These are phyloP conservation scores for Mellilla xanthometata DNA, from an alignment of 2,888 invertebrate species.

Conservation along the genomic window DNA sequence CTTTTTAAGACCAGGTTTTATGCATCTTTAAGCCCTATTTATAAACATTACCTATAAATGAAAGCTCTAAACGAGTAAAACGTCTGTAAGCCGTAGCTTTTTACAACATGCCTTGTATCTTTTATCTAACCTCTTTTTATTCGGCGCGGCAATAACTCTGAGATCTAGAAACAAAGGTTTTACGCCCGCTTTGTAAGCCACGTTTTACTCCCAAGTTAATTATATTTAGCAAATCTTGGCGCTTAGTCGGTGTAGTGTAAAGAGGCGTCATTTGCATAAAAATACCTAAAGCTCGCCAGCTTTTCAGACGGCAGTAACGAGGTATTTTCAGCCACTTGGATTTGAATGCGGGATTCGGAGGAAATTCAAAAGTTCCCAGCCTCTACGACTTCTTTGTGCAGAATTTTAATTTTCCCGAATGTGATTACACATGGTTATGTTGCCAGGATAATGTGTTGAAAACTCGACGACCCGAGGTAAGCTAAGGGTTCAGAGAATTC, in stretches of 20 bases:
- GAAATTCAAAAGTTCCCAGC: slow-evolving; percentile 27
- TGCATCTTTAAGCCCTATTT: slow-evolving; percentile 7
- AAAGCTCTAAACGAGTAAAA: neutral
- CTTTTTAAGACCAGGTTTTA: neutral
- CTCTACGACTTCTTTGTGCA: slow-evolving; percentile 14
- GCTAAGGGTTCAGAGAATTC: slow-evolving; percentile 1
- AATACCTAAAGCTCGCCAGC: slow-evolving; percentile 22
- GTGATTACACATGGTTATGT: slow-evolving; percentile 5
- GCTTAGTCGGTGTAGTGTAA: slow-evolving; percentile 27
- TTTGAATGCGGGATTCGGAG: slow-evolving; percentile 28
- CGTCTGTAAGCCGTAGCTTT: neutral
- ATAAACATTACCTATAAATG: slow-evolving; percentile 15
- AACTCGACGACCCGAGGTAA: neutral
- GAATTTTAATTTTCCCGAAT: slow-evolving; percentile 17
- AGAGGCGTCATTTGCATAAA: slow-evolving; percentile 31
- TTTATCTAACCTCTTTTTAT: slow-evolving; percentile 12
- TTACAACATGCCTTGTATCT: slow-evolving; percentile 10
- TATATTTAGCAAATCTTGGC: slow-evolving; percentile 18
- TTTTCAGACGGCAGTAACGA: slow-evolving; percentile 29
- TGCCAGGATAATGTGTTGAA: slow-evolving; percentile 6
- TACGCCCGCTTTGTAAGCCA: slow-evolving; percentile 8
- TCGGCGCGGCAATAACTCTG: neutral
- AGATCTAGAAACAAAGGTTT: slow-evolving; percentile 10
- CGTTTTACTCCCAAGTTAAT: slow-evolving; percentile 13
- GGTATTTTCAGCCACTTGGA: slow-evolving; percentile 32